Evolutionary conservation across 2,888 invertebrate species (phyloP).

Genomic region (Sthenelais limicola): DNA sequence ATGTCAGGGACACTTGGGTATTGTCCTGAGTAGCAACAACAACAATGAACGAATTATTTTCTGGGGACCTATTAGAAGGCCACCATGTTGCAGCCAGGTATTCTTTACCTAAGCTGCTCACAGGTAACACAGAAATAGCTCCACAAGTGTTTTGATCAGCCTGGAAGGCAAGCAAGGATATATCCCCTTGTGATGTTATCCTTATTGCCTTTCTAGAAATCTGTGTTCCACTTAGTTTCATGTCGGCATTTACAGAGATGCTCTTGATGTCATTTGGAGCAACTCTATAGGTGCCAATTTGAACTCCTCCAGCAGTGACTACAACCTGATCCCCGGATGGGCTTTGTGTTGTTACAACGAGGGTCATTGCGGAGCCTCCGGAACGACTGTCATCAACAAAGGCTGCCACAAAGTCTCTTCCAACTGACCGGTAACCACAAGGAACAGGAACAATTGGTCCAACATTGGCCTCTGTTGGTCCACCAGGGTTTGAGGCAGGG

Average conservation of each 20-base stretch:
- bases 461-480: neutral
- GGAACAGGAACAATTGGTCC: neutral
- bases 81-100: constrained; percentile 15
- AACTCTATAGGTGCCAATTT: neutral
- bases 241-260: neutral
- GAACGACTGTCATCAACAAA: neutral
- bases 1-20: constrained; percentile 16
- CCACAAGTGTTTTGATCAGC: constrained; percentile 11
- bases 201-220: constrained; percentile 2
- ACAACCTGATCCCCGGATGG: neutral
- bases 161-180: constrained; percentile 8
- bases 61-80: neutral
- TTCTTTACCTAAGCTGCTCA: constrained; percentile 3
- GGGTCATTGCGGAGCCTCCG: neutral
- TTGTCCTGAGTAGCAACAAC: constrained; percentile 4
- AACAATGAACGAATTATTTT: constrained; percentile 14
- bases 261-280: neutral
- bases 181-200: neutral
- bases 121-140: constrained; percentile 10
- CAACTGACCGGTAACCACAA: neutral
- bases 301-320: constrained; percentile 7
- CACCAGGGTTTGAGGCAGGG: neutral
- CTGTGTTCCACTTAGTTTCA: constrained; percentile 3
- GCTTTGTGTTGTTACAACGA: constrained; percentile 9
- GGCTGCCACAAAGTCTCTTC: constrained; percentile 7